Evolutionary conservation across 2,797 vertebrate genomes (phyloP).

Genomic region (Decapterus maruadsi): DNA sequence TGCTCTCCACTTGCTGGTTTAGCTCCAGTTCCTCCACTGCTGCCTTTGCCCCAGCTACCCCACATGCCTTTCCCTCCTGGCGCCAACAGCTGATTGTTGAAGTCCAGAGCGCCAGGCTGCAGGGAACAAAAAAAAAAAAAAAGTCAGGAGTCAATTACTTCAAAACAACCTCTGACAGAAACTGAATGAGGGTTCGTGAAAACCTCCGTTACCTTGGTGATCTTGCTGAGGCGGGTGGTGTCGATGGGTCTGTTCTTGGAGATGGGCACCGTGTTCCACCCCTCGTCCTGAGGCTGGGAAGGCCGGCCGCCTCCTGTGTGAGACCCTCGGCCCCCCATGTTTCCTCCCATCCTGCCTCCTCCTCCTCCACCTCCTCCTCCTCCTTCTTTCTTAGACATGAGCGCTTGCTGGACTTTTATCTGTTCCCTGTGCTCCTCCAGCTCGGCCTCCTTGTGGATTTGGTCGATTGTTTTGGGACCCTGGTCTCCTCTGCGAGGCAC

Average conservation of each 20-base stretch:
- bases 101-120: slow-evolving; percentile 94
- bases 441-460: slow-evolving; percentile 98
- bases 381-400: slow-evolving; percentile 90
- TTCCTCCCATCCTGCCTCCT: slow-evolving; percentile 70
- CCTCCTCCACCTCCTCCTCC: slow-evolving; percentile 49
- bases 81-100: slow-evolving; percentile 94
- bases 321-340: slow-evolving; percentile 79
- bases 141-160: neutral
- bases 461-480: slow-evolving; percentile 99
- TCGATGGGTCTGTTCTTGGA: slow-evolving; percentile 96
- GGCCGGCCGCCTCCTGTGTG: slow-evolving; percentile 86
- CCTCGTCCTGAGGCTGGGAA: slow-evolving; percentile 92
- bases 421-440: slow-evolving; percentile 96
- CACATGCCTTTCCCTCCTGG: slow-evolving; percentile 93
- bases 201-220: slow-evolving; percentile 91
- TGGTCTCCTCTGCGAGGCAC: slow-evolving; percentile 96
- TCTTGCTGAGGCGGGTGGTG: slow-evolving; percentile 94
- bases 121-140: slow-evolving; percentile 5
- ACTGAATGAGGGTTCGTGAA: neutral
- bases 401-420: slow-evolving; percentile 96
- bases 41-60: slow-evolving; percentile 97
- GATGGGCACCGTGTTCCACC: slow-evolving; percentile 98
- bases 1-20: slow-evolving; percentile 87
- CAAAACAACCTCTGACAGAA: no score
- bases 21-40: slow-evolving; percentile 94